These are phyloP conservation scores for Athripsodes cinereus DNA, from an alignment of 2,888 invertebrate genomes.

Conservation along the genomic window DNA sequence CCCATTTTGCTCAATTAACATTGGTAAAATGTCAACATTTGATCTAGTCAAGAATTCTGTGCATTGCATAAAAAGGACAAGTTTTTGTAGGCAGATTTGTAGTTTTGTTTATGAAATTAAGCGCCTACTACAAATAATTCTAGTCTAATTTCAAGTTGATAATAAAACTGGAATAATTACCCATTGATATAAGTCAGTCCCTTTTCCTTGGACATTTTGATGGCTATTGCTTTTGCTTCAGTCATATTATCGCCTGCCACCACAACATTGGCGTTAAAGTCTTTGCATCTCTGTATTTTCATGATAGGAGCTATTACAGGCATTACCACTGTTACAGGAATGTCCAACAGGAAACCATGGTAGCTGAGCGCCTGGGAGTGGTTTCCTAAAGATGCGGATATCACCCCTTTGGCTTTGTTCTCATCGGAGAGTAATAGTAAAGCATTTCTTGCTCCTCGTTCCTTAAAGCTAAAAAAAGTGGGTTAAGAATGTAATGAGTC, in stretches of 20 bases:
- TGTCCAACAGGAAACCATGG: slow-evolving; percentile 64
- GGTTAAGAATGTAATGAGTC: too few relatives aligned
- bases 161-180: too few relatives aligned
- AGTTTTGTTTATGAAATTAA: too few relatives aligned
- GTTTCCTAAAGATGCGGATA: slow-evolving; percentile 91
- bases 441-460: slow-evolving; percentile 86
- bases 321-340: slow-evolving; percentile 88
- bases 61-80: too few relatives aligned
- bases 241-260: slow-evolving; percentile 77
- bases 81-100: too few relatives aligned
- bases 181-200: slow-evolving; percentile 83
- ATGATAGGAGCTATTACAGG: slow-evolving; percentile 91
- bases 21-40: too few relatives aligned
- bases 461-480: slow-evolving; percentile 81
- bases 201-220: slow-evolving; percentile 65
- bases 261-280: slow-evolving; percentile 79
- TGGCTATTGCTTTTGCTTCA: slow-evolving; percentile 76
- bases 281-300: slow-evolving; percentile 86
- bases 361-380: slow-evolving; percentile 81
- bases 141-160: too few relatives aligned
- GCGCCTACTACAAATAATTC: too few relatives aligned
- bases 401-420: slow-evolving; percentile 70
- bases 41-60: too few relatives aligned
- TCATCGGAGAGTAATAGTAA: slow-evolving; percentile 68
- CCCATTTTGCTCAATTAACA: too few relatives aligned